These are phyloP conservation scores for Anguilla rostrata DNA, from an alignment of 2,113 vertebrate genomes.

Conservation along the genomic window DNA sequence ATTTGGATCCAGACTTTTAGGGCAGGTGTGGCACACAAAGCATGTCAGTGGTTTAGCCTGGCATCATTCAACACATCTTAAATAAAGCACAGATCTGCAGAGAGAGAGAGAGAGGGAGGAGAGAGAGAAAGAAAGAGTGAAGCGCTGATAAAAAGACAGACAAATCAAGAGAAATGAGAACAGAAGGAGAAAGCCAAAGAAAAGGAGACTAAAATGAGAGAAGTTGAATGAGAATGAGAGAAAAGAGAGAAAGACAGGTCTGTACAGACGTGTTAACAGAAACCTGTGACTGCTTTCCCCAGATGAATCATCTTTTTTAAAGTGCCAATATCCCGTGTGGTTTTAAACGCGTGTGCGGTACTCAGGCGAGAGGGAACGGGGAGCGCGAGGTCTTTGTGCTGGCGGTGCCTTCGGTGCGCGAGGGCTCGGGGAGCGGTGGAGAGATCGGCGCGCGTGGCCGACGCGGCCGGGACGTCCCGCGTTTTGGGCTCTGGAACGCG, in stretches of 20 bases:
- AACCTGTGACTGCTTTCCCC: conserved; percentile 32
- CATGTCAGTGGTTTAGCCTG: no score
- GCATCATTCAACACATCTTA: no score
- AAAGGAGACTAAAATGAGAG: no score
- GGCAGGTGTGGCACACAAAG: neutral
- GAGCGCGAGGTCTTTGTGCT: conserved; percentile 53
- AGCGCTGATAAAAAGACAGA: no score
- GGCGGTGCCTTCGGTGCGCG: conserved; percentile 33
- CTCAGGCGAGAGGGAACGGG: conserved; percentile 46
- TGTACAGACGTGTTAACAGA: no score
- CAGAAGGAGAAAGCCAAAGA: no score
- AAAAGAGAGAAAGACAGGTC: no score
- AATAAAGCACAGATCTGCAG: no score
- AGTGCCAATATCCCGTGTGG: conserved; percentile 55
- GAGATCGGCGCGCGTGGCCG: conserved; percentile 52
- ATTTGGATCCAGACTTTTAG: neutral
- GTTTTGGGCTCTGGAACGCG: conserved; percentile 54
- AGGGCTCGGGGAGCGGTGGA: conserved; percentile 46
- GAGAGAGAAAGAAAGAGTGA: no score
- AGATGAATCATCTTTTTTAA: conserved; percentile 49
- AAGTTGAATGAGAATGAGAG: no score
- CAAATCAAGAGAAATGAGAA: no score
- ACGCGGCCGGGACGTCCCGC: conserved; percentile 45
- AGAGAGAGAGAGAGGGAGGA: no score
- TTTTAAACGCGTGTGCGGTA: conserved; percentile 55